Evolutionary conservation across 2,888 invertebrate species (phyloP).

Genomic region (Diadegma fenestrale): DNA sequence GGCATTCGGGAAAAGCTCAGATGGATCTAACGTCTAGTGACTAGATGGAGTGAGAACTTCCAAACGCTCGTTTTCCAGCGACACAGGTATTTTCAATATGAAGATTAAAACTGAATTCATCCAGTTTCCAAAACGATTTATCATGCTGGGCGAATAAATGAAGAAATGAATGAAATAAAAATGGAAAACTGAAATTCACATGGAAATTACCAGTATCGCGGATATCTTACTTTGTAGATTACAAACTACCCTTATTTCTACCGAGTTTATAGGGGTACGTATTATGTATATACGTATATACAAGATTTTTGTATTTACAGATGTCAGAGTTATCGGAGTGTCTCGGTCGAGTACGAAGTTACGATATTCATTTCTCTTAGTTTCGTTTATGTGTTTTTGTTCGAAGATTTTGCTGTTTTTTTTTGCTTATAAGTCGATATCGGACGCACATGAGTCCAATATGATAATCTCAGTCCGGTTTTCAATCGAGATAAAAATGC

Average conservation of each 20-base stretch:
- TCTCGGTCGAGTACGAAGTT: slow-evolving; percentile 51
- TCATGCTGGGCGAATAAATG: background rate
- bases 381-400: slow-evolving; percentile 29
- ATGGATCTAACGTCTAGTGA: slow-evolving; percentile 79
- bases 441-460: slow-evolving; percentile 52
- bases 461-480: slow-evolving; percentile 59
- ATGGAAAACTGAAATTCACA: slow-evolving; percentile 19
- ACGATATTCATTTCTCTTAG: slow-evolving; percentile 18
- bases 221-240: slow-evolving; percentile 72
- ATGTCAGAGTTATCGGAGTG: slow-evolving; percentile 59
- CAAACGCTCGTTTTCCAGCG: slow-evolving; percentile 52
- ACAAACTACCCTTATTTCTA: slow-evolving; percentile 73
- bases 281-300: slow-evolving; percentile 75
- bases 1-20: slow-evolving; percentile 61
- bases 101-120: slow-evolving; percentile 21
- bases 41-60: slow-evolving; percentile 81
- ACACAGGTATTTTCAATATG: slow-evolving; percentile 54
- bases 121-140: slow-evolving; percentile 18
- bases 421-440: slow-evolving; percentile 33
- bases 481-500: slow-evolving; percentile 49
- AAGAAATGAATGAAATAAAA: slow-evolving; percentile 5
- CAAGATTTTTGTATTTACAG: slow-evolving; percentile 77
- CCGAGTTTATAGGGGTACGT: slow-evolving; percentile 74
- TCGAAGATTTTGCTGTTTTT: slow-evolving; percentile 18
- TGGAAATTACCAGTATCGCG: slow-evolving; percentile 45